These are phyloP conservation scores for Pantelozetes paolii DNA, from an alignment of 2,888 invertebrate species.

Conservation along the genomic window DNA sequence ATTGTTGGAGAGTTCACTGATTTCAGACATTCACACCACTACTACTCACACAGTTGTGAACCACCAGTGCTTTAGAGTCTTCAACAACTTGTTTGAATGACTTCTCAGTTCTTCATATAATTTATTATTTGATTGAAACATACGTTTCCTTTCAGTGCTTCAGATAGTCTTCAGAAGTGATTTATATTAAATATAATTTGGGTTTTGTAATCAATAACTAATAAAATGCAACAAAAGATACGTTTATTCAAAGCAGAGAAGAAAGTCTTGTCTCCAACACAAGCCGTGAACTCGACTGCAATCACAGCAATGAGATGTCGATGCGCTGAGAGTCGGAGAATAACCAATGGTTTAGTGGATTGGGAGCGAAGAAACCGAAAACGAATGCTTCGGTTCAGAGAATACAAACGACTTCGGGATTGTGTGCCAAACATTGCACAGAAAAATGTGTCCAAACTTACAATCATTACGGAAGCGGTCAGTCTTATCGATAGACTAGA, in stretches of 20 bases:
- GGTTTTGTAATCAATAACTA: neutral
- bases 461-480: slow-evolving; percentile 40
- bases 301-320: slow-evolving; percentile 13
- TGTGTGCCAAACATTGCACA: slow-evolving; percentile 39
- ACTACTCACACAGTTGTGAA: neutral
- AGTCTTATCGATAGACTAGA: slow-evolving; percentile 39
- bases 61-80: neutral
- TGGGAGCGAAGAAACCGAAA: slow-evolving; percentile 30
- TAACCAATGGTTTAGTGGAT: neutral
- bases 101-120: neutral
- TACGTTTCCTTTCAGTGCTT: neutral
- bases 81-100: neutral
- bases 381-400: slow-evolving; percentile 22
- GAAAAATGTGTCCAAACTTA: slow-evolving; percentile 31
- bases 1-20: slow-evolving; percentile 26
- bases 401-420: slow-evolving; percentile 38
- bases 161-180: neutral
- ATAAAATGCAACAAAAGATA: slow-evolving; percentile 13
- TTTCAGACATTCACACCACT: slow-evolving; percentile 13
- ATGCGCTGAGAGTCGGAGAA: slow-evolving; percentile 1
- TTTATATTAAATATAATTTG: neutral
- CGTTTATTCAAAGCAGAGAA: neutral
- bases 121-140: neutral
- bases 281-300: neutral
- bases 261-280: neutral